Percentiles rank a stretch among this genome's conserved stretches.
These are phyloP conservation scores for Ganaspis sp. DNA, from an alignment of 1,140 invertebrate genomes.

Conservation along the genomic window DNA sequence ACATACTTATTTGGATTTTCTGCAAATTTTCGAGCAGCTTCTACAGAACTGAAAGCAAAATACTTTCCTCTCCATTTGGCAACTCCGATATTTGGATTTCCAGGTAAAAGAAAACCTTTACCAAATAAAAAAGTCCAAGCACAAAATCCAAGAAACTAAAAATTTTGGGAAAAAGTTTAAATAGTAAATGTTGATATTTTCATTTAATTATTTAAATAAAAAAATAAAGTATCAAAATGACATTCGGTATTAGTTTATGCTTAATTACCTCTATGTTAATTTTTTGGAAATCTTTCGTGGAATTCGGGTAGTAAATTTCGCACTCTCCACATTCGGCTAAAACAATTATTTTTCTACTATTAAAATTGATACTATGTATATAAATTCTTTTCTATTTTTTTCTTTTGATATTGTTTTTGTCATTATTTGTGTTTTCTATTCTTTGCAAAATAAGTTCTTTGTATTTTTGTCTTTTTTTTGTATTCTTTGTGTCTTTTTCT, in stretches of 20 bases:
- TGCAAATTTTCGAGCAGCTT: conserved; percentile 78
- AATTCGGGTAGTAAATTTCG: conserved; percentile 68
- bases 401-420: too few relatives aligned
- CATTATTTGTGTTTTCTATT: not conserved
- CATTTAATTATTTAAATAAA: not conserved
- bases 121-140: conserved; percentile 78
- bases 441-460: too few relatives aligned
- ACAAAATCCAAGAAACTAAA: conserved; percentile 83
- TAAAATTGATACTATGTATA: too few relatives aligned
- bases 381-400: too few relatives aligned
- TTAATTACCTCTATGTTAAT: conserved; percentile 72
- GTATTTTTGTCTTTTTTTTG: too few relatives aligned
- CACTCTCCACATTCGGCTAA: conserved; percentile 67
- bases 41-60: conserved; percentile 78
- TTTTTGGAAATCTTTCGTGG: conserved; percentile 71
- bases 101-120: conserved; percentile 80
- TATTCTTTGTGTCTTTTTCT: too few relatives aligned
- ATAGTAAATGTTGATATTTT: not conserved
- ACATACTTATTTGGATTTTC: conserved; percentile 78
- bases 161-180: conserved; percentile 37
- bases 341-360: conserved; percentile 33
- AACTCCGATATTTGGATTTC: conserved; percentile 81
- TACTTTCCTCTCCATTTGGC: conserved; percentile 76
- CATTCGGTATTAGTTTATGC: too few relatives aligned
- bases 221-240: not conserved